Base-by-base conservation (phyloP, 2,797 vertebrate species). In the Protonibea diacanthus region DNA sequence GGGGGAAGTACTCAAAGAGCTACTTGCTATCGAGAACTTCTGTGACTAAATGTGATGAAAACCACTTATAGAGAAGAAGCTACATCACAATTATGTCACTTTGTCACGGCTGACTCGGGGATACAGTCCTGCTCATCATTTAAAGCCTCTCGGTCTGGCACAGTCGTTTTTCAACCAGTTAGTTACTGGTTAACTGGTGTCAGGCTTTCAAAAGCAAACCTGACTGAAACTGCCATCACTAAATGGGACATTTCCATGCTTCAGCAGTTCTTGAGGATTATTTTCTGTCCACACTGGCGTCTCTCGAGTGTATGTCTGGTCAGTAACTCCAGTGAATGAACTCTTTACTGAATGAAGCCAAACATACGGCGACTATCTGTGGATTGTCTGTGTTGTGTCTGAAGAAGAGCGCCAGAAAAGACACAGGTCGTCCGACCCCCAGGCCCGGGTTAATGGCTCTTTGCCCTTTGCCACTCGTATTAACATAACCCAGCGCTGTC, bases 401-500 rank as follows among this genome's bases (percentile, higher is more conserved):
- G 52, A 71, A 71, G 58, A 51, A 48, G 38, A 69, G 15, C 64
- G 83, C 52, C 70, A 78, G 61, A 78, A 59, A 45, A 58, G 4
- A 42, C 74, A 49, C 29, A 74, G 63, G 69, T 52, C 25, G 13
- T 55, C 63, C 78, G 76, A 82, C 76, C 82, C 74, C 40, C 59
- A 52, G 70, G 69, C 61, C 33, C 4, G 21, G 72, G 85, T 85
- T 89, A 84, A 86, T 83, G 76, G 71, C 83, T 82, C 64, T 72
- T 78, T 75, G 79, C 79, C 86, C 76, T 51, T 70, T 80, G 84
- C 74, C 60, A 42, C 62, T 86, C 69, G 45, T 71, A 82, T 82
- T 78, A 88, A 76, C 86, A 89, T 85, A 88, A 80, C 69, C 87
- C 77, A 78, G 68, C 13, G 23, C 71, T 77, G 86, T 85, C 80